phyloP scores from a whole-genome alignment of 2,888 invertebrate species.

The Hypsopygia costalis region DNA sequence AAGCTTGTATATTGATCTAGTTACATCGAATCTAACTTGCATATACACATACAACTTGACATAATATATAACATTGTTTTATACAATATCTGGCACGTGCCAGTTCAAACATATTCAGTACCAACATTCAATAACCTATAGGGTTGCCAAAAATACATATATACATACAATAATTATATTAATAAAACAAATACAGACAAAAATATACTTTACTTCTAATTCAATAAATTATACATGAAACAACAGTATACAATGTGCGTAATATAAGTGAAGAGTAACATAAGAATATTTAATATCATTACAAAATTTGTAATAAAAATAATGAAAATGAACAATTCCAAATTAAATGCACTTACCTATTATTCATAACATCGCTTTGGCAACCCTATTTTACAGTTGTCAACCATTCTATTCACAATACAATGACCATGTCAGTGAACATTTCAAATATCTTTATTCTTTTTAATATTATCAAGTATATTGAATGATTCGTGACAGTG shows the following conservation, averaged over 20 bases:
- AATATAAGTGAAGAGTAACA: too few species aligned
- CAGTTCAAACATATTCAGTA: conserved; percentile 11
- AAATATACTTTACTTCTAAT: too few species aligned
- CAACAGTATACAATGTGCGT: too few species aligned
- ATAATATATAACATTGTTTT: conserved; percentile 29
- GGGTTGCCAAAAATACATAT: conserved; percentile 9
- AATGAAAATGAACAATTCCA: too few species aligned
- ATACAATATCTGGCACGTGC: conserved; percentile 15
- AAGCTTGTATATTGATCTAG: conserved; percentile 77
- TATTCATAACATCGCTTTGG: background rate
- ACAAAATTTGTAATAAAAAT: too few species aligned
- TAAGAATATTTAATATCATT: too few species aligned
- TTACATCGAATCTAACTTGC: conserved; percentile 73
- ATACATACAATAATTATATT: too few species aligned
- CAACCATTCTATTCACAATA: conserved; percentile 6
- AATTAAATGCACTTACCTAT: too few species aligned
- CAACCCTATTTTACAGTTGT: conserved; percentile 8
- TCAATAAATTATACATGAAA: too few species aligned
- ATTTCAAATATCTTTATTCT: background rate
- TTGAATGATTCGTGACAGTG: background rate
- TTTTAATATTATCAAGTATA: too few species aligned
- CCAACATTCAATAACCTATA: conserved; percentile 9
- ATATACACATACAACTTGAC: conserved; percentile 40
- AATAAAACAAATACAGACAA: too few species aligned
- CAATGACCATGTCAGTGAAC: background rate